phyloP scores from a whole-genome alignment of 2,113 vertebrate genomes.

The Carassius auratus region DNA sequence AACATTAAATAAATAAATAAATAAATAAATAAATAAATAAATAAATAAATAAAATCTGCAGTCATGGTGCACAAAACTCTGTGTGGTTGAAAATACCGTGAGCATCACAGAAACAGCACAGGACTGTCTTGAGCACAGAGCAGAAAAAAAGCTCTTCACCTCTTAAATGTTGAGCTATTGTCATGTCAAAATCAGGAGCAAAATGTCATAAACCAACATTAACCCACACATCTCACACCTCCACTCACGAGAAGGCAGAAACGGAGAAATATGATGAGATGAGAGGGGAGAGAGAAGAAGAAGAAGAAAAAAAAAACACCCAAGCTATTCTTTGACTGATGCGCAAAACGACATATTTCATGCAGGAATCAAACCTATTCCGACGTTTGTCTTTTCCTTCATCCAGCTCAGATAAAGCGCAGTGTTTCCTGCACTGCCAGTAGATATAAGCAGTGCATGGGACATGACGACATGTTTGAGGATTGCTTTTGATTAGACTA shows the following conservation, averaged over 20 bases:
- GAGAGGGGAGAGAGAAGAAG: background rate
- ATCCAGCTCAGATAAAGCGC: constrained; percentile 9
- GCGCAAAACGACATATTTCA: background rate
- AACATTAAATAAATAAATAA: no score
- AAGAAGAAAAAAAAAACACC: no score
- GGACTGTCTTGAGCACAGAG: background rate
- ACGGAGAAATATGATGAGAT: background rate
- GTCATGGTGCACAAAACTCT: constrained; percentile 31
- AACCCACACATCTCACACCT: background rate
- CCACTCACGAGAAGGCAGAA: background rate
- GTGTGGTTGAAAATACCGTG: background rate
- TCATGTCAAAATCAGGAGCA: background rate
- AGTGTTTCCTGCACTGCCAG: background rate
- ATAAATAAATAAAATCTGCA: background rate
- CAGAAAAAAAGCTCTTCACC: constrained; percentile 8
- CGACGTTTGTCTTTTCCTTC: background rate
- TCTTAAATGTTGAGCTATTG: constrained; percentile 19
- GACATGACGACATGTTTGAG: background rate
- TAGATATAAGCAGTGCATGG: background rate
- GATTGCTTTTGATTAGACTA: constrained; percentile 41
- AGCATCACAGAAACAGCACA: background rate
- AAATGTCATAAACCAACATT: constrained; percentile 16
- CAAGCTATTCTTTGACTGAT: background rate
- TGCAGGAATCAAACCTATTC: background rate
- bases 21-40: no score